Evolutionary conservation across 2,113 vertebrate species (phyloP).

Genomic region (Crocuta crocuta): DNA sequence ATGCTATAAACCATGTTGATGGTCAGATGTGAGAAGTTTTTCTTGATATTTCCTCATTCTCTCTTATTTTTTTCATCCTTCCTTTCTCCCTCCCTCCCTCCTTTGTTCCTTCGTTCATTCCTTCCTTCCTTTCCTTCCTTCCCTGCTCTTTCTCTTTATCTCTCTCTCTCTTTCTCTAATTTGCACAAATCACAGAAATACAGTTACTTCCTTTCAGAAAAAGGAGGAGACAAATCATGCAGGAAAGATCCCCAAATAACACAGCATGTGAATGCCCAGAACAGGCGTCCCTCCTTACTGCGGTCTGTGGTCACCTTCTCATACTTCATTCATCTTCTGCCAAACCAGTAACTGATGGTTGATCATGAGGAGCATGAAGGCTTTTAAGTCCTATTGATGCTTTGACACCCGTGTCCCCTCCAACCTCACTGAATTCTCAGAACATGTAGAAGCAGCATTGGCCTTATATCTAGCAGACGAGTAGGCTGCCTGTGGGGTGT

Average conservation of each 20-base stretch:
- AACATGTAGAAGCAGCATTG: neutral
- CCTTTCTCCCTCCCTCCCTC: rapidly evolving
- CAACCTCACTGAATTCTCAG: neutral
- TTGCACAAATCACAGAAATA: constrained; percentile 29
- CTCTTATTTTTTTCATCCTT: no score
- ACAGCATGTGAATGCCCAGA: neutral
- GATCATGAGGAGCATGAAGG: neutral
- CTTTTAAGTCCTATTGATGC: neutral
- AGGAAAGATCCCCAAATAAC: constrained; percentile 45
- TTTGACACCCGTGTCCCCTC: neutral
- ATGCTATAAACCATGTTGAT: neutral
- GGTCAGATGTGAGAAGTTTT: neutral
- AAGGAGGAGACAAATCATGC: constrained; percentile 32
- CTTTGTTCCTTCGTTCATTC: rapidly evolving
- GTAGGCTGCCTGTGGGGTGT: neutral
- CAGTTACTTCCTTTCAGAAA: constrained; percentile 7
- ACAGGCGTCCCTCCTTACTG: neutral
- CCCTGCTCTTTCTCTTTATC: no score
- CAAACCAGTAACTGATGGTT: neutral
- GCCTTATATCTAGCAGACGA: neutral
- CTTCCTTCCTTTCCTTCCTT: rapidly evolving
- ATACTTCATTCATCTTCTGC: neutral
- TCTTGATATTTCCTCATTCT: neutral
- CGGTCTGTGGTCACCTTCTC: neutral
- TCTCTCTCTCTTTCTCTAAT: neutral